Conservation (phyloP, 2,797 vertebrate genomes). For the Loriculus beryllinus region DNA sequence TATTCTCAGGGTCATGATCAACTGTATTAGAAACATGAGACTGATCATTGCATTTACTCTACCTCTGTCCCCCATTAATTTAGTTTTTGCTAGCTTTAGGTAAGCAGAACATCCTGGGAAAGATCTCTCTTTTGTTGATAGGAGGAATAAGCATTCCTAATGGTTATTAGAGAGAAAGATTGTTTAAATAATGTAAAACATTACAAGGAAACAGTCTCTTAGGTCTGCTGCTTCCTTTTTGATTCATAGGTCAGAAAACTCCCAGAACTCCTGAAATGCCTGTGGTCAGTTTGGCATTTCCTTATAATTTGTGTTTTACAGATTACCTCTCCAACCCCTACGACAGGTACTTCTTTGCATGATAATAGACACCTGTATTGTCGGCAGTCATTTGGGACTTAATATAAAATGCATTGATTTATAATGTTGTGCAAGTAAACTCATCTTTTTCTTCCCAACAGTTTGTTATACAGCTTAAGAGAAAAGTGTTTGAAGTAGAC, state of each 20-base stretch:
- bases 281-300: slow-evolving; percentile 62
- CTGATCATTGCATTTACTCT: background rate
- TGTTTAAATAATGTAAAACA: background rate
- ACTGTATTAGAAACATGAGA: background rate
- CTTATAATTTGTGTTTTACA: slow-evolving; percentile 17
- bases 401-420: background rate
- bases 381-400: background rate
- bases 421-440: background rate
- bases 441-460: background rate
- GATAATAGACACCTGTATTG: background rate
- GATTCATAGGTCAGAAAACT: slow-evolving; percentile 43
- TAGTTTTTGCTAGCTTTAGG: background rate
- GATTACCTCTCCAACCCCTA: background rate
- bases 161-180: background rate
- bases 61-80: background rate
- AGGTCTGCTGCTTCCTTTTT: background rate
- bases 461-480: background rate
- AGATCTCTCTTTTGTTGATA: background rate
- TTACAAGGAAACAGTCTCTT: background rate
- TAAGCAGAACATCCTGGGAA: background rate
- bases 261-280: slow-evolving; percentile 52
- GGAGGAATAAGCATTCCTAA: background rate
- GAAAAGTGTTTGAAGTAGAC: background rate
- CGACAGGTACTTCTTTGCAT: background rate
- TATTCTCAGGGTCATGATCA: background rate